These are phyloP conservation scores for Agrilus planipennis DNA, from an alignment of 1,140 invertebrate genomes.

Conservation along the genomic window DNA sequence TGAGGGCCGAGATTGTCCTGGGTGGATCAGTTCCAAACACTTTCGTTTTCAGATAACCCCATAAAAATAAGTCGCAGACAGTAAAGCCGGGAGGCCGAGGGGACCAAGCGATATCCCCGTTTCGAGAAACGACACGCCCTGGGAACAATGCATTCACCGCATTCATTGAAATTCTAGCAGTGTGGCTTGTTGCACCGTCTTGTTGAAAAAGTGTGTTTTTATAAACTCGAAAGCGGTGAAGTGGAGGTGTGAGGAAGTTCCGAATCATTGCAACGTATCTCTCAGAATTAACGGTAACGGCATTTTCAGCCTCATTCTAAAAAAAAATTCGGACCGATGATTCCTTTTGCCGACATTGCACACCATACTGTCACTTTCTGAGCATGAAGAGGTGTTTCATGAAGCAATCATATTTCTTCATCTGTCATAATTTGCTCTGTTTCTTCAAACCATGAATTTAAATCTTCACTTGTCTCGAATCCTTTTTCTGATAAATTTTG, in stretches of 20 bases:
- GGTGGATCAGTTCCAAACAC: neutral
- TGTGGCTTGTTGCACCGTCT: constrained; percentile 3
- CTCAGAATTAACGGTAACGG: neutral
- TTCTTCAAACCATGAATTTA: too few species aligned
- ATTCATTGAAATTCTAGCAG: constrained; percentile 1
- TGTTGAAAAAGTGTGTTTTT: neutral
- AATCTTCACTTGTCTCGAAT: too few species aligned
- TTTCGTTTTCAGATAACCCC: constrained; percentile 2
- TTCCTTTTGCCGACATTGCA: constrained; percentile 9
- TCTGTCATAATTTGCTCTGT: too few species aligned
- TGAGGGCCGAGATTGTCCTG: too few species aligned
- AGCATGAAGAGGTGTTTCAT: constrained; percentile 14
- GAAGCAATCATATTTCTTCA: too few species aligned
- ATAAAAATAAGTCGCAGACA: constrained; percentile 2
- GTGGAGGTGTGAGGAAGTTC: neutral
- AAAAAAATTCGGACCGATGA: neutral
- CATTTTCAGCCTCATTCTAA: neutral
- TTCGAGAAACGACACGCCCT: constrained; percentile 4
- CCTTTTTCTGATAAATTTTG: too few species aligned
- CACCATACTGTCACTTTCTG: constrained; percentile 15
- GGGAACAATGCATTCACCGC: neutral
- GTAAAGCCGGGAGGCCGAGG: constrained; percentile 2
- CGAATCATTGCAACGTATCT: constrained; percentile 4
- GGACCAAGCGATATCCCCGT: constrained; percentile 3
- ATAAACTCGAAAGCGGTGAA: neutral